phyloP scores from a whole-genome alignment of 2,797 vertebrate species.

The Enteromius viviparus region DNA sequence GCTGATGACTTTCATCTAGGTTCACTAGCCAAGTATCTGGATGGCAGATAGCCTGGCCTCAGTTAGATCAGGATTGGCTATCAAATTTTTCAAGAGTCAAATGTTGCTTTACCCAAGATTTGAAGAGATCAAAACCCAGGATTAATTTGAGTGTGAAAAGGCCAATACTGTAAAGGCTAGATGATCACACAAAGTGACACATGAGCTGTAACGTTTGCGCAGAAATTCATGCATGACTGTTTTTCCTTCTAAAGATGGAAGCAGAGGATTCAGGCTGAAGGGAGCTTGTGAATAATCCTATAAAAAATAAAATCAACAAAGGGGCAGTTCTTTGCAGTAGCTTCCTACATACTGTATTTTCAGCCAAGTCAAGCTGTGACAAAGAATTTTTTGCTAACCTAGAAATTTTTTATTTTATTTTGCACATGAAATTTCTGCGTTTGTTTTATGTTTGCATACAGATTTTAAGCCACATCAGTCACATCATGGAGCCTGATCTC shows the following conservation, averaged over 20 bases:
- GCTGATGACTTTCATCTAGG: not conserved
- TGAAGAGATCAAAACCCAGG: not conserved
- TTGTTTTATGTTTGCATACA: not conserved
- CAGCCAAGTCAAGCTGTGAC: not conserved
- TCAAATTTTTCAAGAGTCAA: not conserved
- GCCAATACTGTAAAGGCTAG: no score
- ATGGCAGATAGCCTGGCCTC: not conserved
- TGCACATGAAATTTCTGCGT: no score
- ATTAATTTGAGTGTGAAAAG: not conserved
- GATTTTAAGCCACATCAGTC: no score
- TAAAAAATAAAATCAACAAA: not conserved
- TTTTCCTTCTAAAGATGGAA: not conserved
- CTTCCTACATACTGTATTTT: not conserved
- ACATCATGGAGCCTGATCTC: no score
- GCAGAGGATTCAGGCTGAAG: not conserved
- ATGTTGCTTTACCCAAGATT: not conserved
- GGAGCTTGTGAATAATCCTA: not conserved
- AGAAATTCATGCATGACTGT: not conserved
- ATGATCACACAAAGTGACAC: constrained; percentile 3
- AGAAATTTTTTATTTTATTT: not conserved
- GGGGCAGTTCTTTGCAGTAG: not conserved
- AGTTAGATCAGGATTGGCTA: not conserved
- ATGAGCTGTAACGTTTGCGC: not conserved
- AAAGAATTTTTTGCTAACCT: no score
- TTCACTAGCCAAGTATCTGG: not conserved